These are phyloP conservation scores for Colius striatus DNA, from an alignment of 2,113 vertebrate species.

Conservation along the genomic window DNA sequence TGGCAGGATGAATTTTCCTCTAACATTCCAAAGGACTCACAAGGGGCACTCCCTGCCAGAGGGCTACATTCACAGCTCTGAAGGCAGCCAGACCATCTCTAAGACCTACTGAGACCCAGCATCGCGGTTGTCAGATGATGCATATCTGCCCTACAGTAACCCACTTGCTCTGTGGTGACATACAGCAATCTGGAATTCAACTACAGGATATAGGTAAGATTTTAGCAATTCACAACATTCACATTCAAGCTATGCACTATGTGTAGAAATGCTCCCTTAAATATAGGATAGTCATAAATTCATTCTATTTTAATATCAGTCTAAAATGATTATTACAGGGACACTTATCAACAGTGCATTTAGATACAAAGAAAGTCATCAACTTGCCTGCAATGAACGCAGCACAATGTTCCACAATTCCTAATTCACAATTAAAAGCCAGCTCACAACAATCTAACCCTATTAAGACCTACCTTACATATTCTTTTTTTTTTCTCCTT, in stretches of 20 bases:
- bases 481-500: background rate
- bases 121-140: background rate
- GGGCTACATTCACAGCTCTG: background rate
- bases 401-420: background rate
- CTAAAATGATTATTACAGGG: background rate
- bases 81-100: background rate
- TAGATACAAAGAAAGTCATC: background rate
- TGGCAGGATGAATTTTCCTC: background rate
- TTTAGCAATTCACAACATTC: background rate
- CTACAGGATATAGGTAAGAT: background rate
- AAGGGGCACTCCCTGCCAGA: rapidly evolving
- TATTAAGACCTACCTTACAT: background rate
- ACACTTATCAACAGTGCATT: background rate
- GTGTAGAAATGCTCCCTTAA: background rate
- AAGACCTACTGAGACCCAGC: background rate
- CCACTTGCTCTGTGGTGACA: background rate
- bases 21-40: background rate
- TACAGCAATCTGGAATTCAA: background rate
- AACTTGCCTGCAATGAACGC: background rate
- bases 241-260: background rate
- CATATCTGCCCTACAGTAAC: background rate
- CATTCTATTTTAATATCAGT: background rate
- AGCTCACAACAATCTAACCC: background rate
- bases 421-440: background rate
- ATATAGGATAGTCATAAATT: background rate